Percentiles rank a stretch among this genome's conserved stretches.
Evolutionary conservation across 2,888 invertebrate genomes (phyloP).

Genomic region (Phyllotreta striolata): DNA sequence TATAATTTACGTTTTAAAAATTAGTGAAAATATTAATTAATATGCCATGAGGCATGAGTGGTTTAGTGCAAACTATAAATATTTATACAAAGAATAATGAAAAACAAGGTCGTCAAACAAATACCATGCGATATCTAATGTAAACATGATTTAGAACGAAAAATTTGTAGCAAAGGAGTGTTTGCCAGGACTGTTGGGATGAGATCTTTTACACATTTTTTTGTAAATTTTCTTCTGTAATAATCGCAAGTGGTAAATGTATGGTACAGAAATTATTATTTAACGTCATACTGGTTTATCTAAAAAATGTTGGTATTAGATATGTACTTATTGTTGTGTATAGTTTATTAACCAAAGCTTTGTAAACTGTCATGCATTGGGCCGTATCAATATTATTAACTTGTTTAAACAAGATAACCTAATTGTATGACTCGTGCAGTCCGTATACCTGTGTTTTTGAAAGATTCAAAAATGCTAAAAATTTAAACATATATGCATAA

Average conservation of each 20-base stretch:
- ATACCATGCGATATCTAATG: slow-evolving; percentile 16
- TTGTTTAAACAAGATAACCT: slow-evolving; percentile 22
- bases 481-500: too few relatives aligned
- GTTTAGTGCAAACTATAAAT: slow-evolving; percentile 23
- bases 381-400: slow-evolving; percentile 18
- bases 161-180: slow-evolving; percentile 9
- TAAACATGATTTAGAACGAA: slow-evolving; percentile 10
- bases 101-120: slow-evolving; percentile 29
- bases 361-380: slow-evolving; percentile 9
- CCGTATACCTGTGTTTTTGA: background rate
- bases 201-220: background rate
- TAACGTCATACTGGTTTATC: slow-evolving; percentile 4
- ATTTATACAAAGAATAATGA: slow-evolving; percentile 31
- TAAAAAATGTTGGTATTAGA: slow-evolving; percentile 11
- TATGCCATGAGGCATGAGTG: slow-evolving; percentile 19
- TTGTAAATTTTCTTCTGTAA: background rate
- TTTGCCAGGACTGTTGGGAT: background rate
- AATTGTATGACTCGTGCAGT: slow-evolving; percentile 1
- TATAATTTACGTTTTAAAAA: slow-evolving; percentile 3
- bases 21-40: slow-evolving; percentile 6
- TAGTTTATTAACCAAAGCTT: slow-evolving; percentile 24
- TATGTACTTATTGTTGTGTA: slow-evolving; percentile 12
- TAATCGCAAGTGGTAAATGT: background rate
- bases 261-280: background rate
- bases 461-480: too few relatives aligned